Percentiles rank a stretch among this genome's conserved stretches.
phyloP scores from a whole-genome alignment of 2,797 vertebrate genomes.

The Poecile montanus region DNA sequence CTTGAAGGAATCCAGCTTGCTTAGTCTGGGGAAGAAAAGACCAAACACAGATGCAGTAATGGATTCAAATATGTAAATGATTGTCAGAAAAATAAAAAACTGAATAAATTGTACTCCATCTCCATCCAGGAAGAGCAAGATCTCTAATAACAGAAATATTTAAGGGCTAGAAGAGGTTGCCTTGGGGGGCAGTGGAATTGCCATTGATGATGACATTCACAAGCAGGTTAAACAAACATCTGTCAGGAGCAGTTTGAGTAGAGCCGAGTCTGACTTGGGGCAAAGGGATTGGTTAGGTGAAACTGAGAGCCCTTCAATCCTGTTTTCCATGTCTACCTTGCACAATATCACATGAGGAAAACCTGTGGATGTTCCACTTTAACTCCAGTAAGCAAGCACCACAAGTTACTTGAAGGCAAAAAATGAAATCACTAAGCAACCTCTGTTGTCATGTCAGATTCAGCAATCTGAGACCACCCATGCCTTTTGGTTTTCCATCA shows the following conservation, averaged over 20 bases:
- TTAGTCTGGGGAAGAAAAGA: not conserved
- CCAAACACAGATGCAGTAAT: not conserved
- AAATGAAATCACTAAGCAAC: not conserved
- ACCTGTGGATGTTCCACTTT: not conserved
- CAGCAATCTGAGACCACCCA: not conserved
- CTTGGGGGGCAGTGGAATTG: not conserved
- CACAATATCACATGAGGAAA: not conserved
- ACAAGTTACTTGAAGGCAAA: not conserved
- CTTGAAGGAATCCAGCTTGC: not conserved
- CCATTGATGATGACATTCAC: not conserved
- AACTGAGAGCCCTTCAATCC: not conserved
- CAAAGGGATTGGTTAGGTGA: not conserved
- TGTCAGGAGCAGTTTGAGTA: not conserved
- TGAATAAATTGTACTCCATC: not conserved
- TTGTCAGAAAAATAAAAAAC: not conserved
- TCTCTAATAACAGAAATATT: not conserved
- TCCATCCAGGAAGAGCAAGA: not conserved
- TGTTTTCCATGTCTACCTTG: not conserved
- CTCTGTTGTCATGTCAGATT: not conserved
- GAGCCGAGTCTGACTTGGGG: not conserved
- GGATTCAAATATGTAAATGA: not conserved
- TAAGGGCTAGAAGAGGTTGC: not conserved
- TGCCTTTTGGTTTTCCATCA: not conserved
- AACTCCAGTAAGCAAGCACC: not conserved
- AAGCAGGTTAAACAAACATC: not conserved